Conservation (phyloP, 2,888 invertebrate genomes). For the Scaptomyza parva region DNA sequence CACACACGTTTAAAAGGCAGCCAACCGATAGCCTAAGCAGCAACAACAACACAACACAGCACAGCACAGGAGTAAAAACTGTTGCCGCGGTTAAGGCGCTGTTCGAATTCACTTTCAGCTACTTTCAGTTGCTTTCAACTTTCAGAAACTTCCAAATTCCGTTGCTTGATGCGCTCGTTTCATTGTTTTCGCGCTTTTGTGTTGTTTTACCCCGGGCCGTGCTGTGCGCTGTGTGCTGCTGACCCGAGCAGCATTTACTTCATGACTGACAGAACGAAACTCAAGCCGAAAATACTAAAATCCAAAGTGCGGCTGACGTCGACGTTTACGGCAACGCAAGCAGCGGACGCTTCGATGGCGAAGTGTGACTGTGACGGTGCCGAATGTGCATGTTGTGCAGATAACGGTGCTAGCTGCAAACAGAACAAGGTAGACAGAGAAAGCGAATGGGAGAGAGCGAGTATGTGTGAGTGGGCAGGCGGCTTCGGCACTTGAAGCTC, state of each 20-base stretch:
- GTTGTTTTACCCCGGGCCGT: slow-evolving; percentile 33
- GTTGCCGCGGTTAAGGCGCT: slow-evolving; percentile 56
- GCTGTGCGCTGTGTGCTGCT: slow-evolving; percentile 43
- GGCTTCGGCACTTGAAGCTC: slow-evolving; percentile 47
- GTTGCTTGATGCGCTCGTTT: slow-evolving; percentile 13
- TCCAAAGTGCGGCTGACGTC: slow-evolving; percentile 20
- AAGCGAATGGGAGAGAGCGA: slow-evolving; percentile 18
- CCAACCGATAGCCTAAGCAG: slow-evolving; percentile 19
- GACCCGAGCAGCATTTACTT: slow-evolving; percentile 75
- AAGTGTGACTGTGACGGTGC: slow-evolving; percentile 72
- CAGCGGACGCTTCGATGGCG: slow-evolving; percentile 42
- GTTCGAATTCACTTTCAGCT: background rate
- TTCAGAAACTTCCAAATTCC: slow-evolving; percentile 44
- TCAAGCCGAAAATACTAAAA: slow-evolving; percentile 44
- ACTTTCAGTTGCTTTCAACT: slow-evolving; percentile 22
- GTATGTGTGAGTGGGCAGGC: slow-evolving; percentile 17
- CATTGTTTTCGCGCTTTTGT: slow-evolving; percentile 15
- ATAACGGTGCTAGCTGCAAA: slow-evolving; percentile 49
- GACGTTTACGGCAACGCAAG: slow-evolving; percentile 14
- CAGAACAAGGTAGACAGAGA: slow-evolving; percentile 12
- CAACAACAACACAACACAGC: slow-evolving; percentile 24
- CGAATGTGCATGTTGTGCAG: slow-evolving; percentile 65
- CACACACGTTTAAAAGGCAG: slow-evolving; percentile 28
- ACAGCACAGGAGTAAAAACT: slow-evolving; percentile 35
- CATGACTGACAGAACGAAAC: slow-evolving; percentile 69